Base-by-base conservation (phyloP, 2,113 vertebrate genomes). In the Calidris pygmaea region DNA sequence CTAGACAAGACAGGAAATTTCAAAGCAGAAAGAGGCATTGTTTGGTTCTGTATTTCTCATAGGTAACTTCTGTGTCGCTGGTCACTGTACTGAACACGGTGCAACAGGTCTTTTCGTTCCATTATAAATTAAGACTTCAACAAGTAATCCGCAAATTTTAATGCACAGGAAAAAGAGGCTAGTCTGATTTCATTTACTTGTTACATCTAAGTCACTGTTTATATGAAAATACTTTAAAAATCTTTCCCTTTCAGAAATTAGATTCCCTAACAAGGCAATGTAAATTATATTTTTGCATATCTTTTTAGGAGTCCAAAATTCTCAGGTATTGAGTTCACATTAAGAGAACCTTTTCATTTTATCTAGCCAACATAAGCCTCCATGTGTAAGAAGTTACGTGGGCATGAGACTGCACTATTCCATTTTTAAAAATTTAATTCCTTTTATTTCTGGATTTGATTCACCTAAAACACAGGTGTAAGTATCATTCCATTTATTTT, bases 391-490 rank as follows among this genome's bases (percentile, higher is more conserved):
- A 68, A 59, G 30, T 86, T 43, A 73, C 3, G 1, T 27, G 29
- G 14, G 2, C 60, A 73, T 14, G 72, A 65, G 65, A 43, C 43
- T 58, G 77, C 15, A 89, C 39, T 74, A 50, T 37, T 37, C 14
- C 24, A 60, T n/a, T 94, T 95, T 81, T 18, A 63, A 11, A 77
- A 72, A 93, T 84, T n/a, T 62, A 94, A 91, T 59, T 50, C 16
- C 17, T 68, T 91, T 72, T 80, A 72, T 79, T 87, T 92, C 48
- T 86, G 68, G 14, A 15, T 67, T 93, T 80, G 30, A 59, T 14
- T 96, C 60, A 90, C 77, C 29, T 97, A 94, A 96, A 94, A 85
- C 37, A 93, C 63, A 96, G 26, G 39, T 80, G 34, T 90, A 79
- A 91, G 53, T 84, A 95, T 89, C 95, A 95, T 72, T 96, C 45